phyloP scores from a whole-genome alignment of 2,797 vertebrate genomes.

The Syndactyla subalaris region DNA sequence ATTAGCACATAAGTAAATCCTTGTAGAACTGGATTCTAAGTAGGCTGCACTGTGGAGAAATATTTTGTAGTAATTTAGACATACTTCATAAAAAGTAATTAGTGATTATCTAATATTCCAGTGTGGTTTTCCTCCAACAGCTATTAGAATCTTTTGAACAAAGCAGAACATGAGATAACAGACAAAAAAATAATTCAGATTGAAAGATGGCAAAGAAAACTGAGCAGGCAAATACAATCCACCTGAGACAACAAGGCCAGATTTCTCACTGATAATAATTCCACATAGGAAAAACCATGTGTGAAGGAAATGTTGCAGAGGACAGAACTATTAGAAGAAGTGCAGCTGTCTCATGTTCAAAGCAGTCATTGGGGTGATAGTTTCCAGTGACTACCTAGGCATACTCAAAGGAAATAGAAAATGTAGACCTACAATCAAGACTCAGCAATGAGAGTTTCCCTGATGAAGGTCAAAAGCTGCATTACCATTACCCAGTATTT shows the following conservation, averaged over 20 bases:
- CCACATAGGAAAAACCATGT: accelerated
- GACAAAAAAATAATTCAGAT: background rate
- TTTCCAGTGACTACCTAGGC: background rate
- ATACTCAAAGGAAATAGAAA: background rate
- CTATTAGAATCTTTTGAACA: constrained; percentile 9
- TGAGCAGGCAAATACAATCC: background rate
- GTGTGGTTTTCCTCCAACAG: background rate
- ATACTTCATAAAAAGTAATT: constrained; percentile 3
- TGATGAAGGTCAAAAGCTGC: background rate
- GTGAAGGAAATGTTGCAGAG: background rate
- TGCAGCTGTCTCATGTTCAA: background rate
- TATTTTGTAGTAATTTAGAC: constrained; percentile 4
- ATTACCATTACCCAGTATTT: background rate
- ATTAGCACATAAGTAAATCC: background rate
- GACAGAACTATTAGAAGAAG: background rate
- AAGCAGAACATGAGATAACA: background rate
- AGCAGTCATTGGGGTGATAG: background rate
- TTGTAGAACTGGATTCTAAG: background rate
- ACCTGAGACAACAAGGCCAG: background rate
- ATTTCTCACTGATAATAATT: constrained; percentile 5
- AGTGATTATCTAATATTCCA: constrained; percentile 4
- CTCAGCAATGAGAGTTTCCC: background rate
- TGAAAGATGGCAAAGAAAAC: background rate
- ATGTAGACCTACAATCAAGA: background rate
- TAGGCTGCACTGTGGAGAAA: background rate